These are phyloP conservation scores for Adrianichthys oophorus DNA, from an alignment of 2,797 vertebrate species.

Conservation along the genomic window DNA sequence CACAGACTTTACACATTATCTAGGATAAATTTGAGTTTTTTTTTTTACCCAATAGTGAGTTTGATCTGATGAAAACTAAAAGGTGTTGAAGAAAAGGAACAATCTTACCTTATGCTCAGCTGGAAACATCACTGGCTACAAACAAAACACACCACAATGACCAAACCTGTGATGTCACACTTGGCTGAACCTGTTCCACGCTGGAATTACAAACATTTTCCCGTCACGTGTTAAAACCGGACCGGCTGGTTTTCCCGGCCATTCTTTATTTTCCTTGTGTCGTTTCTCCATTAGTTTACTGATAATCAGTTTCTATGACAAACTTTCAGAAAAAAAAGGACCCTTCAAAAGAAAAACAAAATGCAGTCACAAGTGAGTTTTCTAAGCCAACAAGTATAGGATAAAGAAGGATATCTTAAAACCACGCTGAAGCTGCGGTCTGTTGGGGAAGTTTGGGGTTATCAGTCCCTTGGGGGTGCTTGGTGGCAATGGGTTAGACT, in stretches of 20 bases:
- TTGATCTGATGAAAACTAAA: not conserved
- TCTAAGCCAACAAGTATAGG: no score
- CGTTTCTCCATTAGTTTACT: not conserved
- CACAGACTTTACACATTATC: no score
- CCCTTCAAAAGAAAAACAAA: no score
- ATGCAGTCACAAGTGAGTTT: no score
- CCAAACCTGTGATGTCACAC: slow-evolving; percentile 34
- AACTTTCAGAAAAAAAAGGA: no score
- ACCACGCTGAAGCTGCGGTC: no score
- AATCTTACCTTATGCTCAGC: slow-evolving; percentile 45
- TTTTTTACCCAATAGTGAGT: not conserved
- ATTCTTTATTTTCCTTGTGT: not conserved
- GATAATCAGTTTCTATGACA: no score
- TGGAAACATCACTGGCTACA: slow-evolving; percentile 26
- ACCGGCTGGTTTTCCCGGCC: slow-evolving; percentile 4
- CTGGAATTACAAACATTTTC: slow-evolving; percentile 59
- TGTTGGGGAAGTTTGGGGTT: no score
- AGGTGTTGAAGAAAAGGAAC: slow-evolving; percentile 2
- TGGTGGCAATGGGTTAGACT: no score
- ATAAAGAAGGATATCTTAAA: no score
- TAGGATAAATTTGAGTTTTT: no score
- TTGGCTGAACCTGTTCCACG: slow-evolving; percentile 55
- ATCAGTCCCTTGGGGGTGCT: no score
- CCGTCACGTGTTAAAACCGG: slow-evolving; percentile 14
- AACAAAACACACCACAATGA: slow-evolving; percentile 21